A percentile compares a stretch with the other conserved stretches of the same genome.
These are phyloP conservation scores for Corythaixoides concolor DNA, from an alignment of 2,113 vertebrate genomes.

Conservation along the genomic window DNA sequence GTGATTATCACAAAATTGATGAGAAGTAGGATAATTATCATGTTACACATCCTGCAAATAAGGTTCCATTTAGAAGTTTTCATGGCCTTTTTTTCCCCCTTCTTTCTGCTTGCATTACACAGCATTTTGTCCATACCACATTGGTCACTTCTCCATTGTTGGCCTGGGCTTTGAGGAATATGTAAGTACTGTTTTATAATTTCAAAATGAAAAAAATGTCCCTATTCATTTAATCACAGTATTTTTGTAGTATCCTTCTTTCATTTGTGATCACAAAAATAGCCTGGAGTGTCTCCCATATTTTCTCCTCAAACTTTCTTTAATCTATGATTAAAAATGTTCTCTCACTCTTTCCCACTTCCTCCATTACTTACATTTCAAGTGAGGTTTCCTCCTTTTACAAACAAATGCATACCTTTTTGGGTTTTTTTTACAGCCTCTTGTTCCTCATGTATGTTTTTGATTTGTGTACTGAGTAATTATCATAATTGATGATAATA, in stretches of 20 bases:
- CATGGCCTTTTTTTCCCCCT: not conserved
- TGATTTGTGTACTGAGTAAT: not conserved
- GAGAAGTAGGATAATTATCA: not conserved
- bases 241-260: not conserved
- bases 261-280: not conserved
- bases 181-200: constrained; percentile 80
- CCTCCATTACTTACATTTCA: not conserved
- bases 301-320: not conserved
- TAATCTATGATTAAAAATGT: not conserved
- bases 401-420: not conserved
- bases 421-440: not conserved
- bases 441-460: not conserved
- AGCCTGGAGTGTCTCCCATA: not conserved
- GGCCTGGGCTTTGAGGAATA: constrained; percentile 93
- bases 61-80: not conserved
- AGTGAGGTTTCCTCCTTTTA: not conserved
- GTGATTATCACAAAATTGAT: not conserved
- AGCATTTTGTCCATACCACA: constrained; percentile 98
- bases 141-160: constrained; percentile 95
- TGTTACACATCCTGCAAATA: not conserved
- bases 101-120: not conserved
- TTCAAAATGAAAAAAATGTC: not conserved
- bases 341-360: not conserved
- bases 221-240: not conserved
- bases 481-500: not conserved